Percentiles rank a stretch among this genome's conserved stretches.
phyloP scores from a whole-genome alignment of 53 echinoderm and acorn worm genomes.

The Crossaster papposus region DNA sequence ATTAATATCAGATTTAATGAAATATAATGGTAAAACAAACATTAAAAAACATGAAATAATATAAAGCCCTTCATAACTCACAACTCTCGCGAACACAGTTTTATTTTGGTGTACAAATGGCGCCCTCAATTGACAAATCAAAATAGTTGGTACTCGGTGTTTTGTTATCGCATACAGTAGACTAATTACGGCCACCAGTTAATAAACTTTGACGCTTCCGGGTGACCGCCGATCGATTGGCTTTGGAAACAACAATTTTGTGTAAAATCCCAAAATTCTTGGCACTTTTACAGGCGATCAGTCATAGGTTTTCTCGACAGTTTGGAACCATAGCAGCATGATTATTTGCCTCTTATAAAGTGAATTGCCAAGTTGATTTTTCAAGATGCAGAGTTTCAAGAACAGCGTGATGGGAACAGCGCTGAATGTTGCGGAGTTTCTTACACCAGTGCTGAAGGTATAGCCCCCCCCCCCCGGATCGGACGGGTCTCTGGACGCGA shows the following conservation, averaged over 20 bases:
- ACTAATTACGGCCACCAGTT: not conserved
- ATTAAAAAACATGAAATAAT: too few relatives aligned
- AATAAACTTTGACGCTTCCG: not conserved
- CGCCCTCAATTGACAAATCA: not conserved
- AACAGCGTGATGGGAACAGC: slow-evolving; percentile 89
- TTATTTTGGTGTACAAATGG: not conserved
- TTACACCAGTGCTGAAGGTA: slow-evolving; percentile 95
- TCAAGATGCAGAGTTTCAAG: slow-evolving; percentile 82
- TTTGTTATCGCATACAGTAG: not conserved
- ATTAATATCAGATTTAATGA: too few relatives aligned
- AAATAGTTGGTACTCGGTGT: not conserved
- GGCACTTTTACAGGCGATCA: not conserved
- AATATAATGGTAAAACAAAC: too few relatives aligned
- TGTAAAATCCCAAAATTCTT: not conserved
- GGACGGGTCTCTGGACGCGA: too few relatives aligned
- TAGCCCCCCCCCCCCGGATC: too few relatives aligned
- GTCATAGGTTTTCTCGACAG: not conserved
- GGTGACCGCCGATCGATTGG: not conserved
- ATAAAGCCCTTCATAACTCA: too few relatives aligned
- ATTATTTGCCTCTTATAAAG: not conserved
- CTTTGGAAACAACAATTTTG: too few relatives aligned
- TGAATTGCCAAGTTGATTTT: not conserved
- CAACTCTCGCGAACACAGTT: not conserved
- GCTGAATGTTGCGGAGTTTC: slow-evolving; percentile 90
- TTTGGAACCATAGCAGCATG: not conserved